Evolutionary conservation across 2,113 vertebrate species (phyloP).

Genomic region (Columba livia): DNA sequence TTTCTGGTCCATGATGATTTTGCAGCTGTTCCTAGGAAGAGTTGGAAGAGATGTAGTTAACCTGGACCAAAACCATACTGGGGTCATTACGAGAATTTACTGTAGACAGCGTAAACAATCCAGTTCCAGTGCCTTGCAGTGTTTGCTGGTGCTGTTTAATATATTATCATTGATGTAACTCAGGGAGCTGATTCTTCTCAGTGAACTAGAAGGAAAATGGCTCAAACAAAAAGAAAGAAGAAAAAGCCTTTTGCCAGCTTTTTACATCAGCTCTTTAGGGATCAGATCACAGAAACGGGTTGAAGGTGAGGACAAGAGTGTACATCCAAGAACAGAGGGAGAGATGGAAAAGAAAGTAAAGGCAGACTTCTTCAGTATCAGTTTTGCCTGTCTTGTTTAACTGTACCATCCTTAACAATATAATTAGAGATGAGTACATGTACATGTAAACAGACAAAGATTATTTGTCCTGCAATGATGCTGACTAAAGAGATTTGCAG

Average conservation of each 20-base stretch:
- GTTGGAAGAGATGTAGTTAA: constrained; percentile 14
- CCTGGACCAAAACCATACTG: neutral
- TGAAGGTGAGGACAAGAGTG: neutral
- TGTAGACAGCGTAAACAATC: neutral
- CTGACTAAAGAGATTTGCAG: neutral
- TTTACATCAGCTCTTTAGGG: neutral
- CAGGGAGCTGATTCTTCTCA: neutral
- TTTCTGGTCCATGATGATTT: neutral
- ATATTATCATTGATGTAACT: neutral
- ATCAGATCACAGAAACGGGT: neutral
- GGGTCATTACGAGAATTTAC: constrained; percentile 16
- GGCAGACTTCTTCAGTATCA: neutral
- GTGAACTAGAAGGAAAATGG: neutral
- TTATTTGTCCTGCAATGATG: neutral
- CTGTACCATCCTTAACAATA: neutral
- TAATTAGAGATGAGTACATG: neutral
- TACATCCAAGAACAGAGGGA: neutral
- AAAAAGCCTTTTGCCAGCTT: neutral
- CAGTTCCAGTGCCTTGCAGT: constrained; percentile 1
- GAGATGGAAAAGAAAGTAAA: neutral
- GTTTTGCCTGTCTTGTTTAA: neutral
- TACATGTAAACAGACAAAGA: neutral
- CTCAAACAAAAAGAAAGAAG: neutral
- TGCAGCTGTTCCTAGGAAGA: constrained; percentile 24
- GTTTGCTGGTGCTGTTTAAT: constrained; percentile 27